Evolutionary conservation across 2,113 vertebrate species (phyloP), one percentile per base, ranked within the genome.

Genomic region (Calidris pugnax): DNA sequence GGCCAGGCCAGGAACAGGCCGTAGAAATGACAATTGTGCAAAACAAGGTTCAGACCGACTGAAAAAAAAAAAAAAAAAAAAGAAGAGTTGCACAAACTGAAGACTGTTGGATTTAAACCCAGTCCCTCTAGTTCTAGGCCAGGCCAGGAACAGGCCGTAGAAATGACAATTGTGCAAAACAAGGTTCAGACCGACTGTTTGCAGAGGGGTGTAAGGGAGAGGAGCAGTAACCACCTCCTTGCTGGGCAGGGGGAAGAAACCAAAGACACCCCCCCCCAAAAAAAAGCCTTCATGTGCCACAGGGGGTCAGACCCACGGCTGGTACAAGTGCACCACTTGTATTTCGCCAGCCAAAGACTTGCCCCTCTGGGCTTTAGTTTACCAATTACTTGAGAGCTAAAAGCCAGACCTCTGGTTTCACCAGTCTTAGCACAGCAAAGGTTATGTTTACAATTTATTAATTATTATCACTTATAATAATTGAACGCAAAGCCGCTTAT

Each of bases 381-480:
- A 28, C 69, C 74, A 55, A 23, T 85, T 80, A 82, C 41, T 32
- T 16, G 48, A 3, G 71, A 73, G 85, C 67, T 72, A 68, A 96
- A 95, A 94, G 87, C 77, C 91, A 94, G 78, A 62, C 41, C 82
- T 37, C 62, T 1, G 2, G 39, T 62, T 57, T 66, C 67, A 56
- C 77, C 27, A 4, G 45, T 13, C 69, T 51, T 24, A 6, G 24
- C 48, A 2, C 87, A 73, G 81, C 87, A 90, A 89, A 96, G 95
- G 95, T 91, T 90, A 73, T 91, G 91, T 83, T 95, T 66, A 94
- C 87, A 85, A 89, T 91, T 96, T 96, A 95, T 96, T 94, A 94
- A 96, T 97, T 96, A 96, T 97, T 87, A 96, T 91, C 81, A 67
- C 84, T 89, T 76, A 51, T 87, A 89, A 89, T 95, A 91, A 94